Evolutionary conservation across 2,797 vertebrate genomes (phyloP), one percentile per base, ranked within the genome.

Genomic region (Meda fulgida): DNA sequence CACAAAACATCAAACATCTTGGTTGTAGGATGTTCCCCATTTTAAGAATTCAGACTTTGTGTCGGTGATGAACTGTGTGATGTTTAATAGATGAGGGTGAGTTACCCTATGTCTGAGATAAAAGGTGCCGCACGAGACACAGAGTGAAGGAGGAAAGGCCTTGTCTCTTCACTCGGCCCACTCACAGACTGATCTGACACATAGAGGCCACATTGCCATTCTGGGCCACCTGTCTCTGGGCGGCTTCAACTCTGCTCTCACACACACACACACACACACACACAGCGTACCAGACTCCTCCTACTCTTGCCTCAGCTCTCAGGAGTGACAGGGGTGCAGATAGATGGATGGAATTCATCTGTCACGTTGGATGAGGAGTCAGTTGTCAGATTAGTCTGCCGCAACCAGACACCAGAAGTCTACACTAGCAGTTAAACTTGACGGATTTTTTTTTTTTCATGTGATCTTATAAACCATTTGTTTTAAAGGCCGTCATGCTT

Each of bases 1-100:
- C 53, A 26, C 51, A 58, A n/a, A 18, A 40, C 53, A 26, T 38
- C 36, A 38, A 76, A 76, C 23, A 55, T 26, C 1, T 60, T 40
- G 14, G 14, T 26, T 77, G n/a, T 60, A 65, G 58, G 76, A 16
- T 46, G 51, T 69, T 66, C 34, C 53, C 76, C n/a, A 31, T 70
- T 73, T 78, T 48, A 81, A 38, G 63, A 63, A 46, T 78, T 80
- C 53, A 46, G 71, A 86, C 53, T 23, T 31, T 38, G 67, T 53
- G 38, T 58, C 9, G 8, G 23, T 55, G 65, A 80, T 86, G 80
- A 69, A 78, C 67, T 76, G 23, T 16, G 18, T 66, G 67, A 86
- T 89, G 77, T 87, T 89, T 92, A 89, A 90, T 91, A 66, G 63
- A 88, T 46, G 19, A 85, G 72, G 48, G 31, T 48, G 70, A 36